Conservation (phyloP, 1,140 invertebrate species). For the Rhopalosiphum maidis region DNA sequence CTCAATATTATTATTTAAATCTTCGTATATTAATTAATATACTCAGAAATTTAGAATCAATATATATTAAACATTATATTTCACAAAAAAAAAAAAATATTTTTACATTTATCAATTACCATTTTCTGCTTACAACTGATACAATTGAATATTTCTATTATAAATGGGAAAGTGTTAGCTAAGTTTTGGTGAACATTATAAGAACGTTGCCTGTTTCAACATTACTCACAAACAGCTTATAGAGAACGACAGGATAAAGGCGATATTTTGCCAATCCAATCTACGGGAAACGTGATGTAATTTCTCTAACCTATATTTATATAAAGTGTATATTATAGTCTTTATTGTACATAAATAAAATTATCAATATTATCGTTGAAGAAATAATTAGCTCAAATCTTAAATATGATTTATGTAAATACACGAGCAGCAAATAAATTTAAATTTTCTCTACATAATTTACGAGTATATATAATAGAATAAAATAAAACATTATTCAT, state of each 20-base stretch:
- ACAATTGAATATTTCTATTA: constrained; percentile 48
- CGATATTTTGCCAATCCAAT: constrained; percentile 55
- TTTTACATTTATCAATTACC: not conserved
- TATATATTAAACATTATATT: not conserved
- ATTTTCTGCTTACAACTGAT: not conserved
- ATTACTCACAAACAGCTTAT: constrained; percentile 51
- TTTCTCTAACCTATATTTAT: constrained; percentile 35
- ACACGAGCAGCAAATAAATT: not conserved
- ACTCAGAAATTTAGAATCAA: too few relatives aligned
- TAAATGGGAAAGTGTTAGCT: constrained; percentile 21
- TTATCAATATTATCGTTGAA: not conserved
- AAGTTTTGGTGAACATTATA: constrained; percentile 41
- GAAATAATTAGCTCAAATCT: not conserved
- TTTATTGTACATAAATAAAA: constrained; percentile 10
- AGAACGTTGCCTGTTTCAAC: constrained; percentile 22
- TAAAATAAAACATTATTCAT: not conserved
- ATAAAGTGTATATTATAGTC: not conserved
- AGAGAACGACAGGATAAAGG: constrained; percentile 25
- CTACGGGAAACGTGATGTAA: constrained; percentile 51
- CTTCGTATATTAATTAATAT: not conserved
- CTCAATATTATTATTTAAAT: not conserved
- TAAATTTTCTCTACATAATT: not conserved
- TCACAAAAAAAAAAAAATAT: not conserved
- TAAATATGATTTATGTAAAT: not conserved
- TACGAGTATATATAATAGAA: too few relatives aligned